Percentiles rank a stretch among this genome's conserved stretches.
Evolutionary conservation across 1,140 invertebrate species (phyloP).

Genomic region (Papilio helenus): DNA sequence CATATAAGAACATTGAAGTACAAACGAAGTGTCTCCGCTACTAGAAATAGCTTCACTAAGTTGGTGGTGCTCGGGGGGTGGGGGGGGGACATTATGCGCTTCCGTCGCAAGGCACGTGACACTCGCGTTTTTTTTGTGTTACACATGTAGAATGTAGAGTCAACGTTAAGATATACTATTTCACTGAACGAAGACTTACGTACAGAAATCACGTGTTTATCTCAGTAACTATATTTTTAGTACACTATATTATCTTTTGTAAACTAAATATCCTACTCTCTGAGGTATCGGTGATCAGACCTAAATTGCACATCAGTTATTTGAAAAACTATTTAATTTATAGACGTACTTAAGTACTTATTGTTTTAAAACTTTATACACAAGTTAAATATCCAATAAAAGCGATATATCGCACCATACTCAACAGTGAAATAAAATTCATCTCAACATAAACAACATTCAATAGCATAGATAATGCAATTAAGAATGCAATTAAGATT

Average conservation of each 20-base stretch:
- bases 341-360: too few species aligned
- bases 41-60: conserved; percentile 68
- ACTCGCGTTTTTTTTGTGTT: conserved; percentile 54
- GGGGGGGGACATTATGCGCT: conserved; percentile 56
- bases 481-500: background rate
- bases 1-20: conserved; percentile 57
- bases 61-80: conserved; percentile 42
- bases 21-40: conserved; percentile 71
- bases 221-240: too few species aligned
- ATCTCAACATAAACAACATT: conserved; percentile 23
- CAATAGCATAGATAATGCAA: background rate
- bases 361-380: too few species aligned
- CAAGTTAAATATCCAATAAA: background rate
- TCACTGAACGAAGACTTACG: background rate
- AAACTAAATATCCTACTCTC: too few species aligned
- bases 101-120: conserved; percentile 72
- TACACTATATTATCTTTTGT: too few species aligned
- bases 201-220: background rate
- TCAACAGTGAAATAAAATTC: background rate
- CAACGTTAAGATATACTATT: background rate
- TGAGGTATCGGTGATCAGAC: background rate
- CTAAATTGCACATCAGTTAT: background rate
- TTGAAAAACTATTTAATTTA: too few species aligned
- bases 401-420: background rate
- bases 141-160: conserved; percentile 21